Percentiles rank a stretch among this genome's conserved stretches.
These are phyloP conservation scores for Nymphalis urticae DNA, from an alignment of 2,888 invertebrate species.

Conservation along the genomic window DNA sequence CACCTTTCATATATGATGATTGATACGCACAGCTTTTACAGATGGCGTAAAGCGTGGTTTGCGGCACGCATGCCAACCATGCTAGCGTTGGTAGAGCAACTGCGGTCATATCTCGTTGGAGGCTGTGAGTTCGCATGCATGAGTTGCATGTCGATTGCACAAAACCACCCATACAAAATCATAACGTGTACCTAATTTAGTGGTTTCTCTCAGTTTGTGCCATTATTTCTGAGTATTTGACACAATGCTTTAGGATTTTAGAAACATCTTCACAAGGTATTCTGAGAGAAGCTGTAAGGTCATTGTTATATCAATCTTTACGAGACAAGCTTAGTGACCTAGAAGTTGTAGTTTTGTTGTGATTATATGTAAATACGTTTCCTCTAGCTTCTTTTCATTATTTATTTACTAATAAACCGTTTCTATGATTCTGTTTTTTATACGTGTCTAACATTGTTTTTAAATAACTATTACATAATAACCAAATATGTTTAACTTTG, in stretches of 20 bases:
- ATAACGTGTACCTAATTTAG: conserved; percentile 5
- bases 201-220: conserved; percentile 10
- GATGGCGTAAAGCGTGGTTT: conserved; percentile 77
- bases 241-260: conserved; percentile 10
- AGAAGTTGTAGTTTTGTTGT: conserved; percentile 14
- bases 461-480: background rate
- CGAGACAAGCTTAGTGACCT: conserved; percentile 9
- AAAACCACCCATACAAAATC: conserved; percentile 28
- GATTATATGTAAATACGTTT: conserved; percentile 9
- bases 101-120: conserved; percentile 78
- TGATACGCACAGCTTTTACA: conserved; percentile 70
- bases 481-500: background rate
- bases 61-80: conserved; percentile 74
- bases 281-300: conserved; percentile 20
- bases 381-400: background rate
- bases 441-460: background rate
- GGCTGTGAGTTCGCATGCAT: conserved; percentile 77
- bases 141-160: conserved; percentile 44
- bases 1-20: conserved; percentile 34
- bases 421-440: background rate
- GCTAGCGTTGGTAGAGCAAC: conserved; percentile 81
- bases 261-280: conserved; percentile 16
- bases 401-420: background rate
- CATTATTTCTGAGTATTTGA: conserved; percentile 9
- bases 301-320: conserved; percentile 8